Conservation (phyloP, 2,888 invertebrate genomes). For the Nemotelus nigrinus region DNA sequence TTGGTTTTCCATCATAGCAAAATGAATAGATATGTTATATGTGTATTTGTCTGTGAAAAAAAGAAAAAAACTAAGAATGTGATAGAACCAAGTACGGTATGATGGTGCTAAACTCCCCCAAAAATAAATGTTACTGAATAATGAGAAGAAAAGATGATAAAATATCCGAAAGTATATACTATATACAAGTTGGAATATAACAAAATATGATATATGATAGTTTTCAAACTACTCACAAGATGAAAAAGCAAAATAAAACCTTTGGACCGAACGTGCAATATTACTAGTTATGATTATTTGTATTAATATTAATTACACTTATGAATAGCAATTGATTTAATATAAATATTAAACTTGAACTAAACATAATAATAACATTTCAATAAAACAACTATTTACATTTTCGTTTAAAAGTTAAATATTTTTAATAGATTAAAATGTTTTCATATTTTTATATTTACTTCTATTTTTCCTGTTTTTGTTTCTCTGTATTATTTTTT, state of each 20-base stretch:
- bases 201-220: neutral
- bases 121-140: constrained; percentile 52
- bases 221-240: constrained; percentile 32
- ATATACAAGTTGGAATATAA: constrained; percentile 14
- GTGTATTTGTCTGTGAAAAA: neutral
- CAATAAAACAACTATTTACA: constrained; percentile 17
- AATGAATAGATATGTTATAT: too few relatives aligned
- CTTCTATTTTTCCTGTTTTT: constrained; percentile 3
- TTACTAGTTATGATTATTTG: constrained; percentile 62
- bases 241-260: constrained; percentile 51
- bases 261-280: constrained; percentile 65
- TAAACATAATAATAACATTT: constrained; percentile 15
- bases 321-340: constrained; percentile 12
- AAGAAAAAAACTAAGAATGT: constrained; percentile 53
- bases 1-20: too few relatives aligned
- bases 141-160: constrained; percentile 46
- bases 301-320: constrained; percentile 48
- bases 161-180: constrained; percentile 33
- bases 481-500: neutral
- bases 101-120: constrained; percentile 66
- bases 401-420: constrained; percentile 29
- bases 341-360: constrained; percentile 5
- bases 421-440: constrained; percentile 11
- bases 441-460: constrained; percentile 25
- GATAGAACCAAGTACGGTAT: constrained; percentile 55